phyloP scores from a whole-genome alignment of 2,888 invertebrate species.

The Diarsia mendica region DNA sequence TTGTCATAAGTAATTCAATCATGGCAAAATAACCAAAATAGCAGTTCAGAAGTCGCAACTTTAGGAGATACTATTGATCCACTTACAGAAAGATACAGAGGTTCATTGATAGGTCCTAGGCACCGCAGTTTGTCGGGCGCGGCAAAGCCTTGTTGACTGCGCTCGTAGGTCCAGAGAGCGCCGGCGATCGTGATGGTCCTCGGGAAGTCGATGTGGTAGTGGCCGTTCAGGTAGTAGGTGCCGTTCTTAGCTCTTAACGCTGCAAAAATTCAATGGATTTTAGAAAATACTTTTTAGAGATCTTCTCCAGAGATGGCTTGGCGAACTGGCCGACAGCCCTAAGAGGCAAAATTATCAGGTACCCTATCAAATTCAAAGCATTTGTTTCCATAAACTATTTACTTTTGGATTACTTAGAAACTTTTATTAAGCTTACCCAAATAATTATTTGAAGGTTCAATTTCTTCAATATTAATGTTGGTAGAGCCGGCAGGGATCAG shows the following conservation, averaged over 20 bases:
- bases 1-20: neutral
- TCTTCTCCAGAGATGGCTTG: neutral
- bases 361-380: neutral
- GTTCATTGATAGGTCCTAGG: conserved; percentile 97
- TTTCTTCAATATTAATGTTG: conserved; percentile 95
- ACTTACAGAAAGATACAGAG: conserved; percentile 95
- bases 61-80: neutral
- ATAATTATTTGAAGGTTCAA: conserved; percentile 96
- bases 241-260: conserved; percentile 95
- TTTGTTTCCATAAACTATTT: neutral
- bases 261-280: conserved; percentile 70
- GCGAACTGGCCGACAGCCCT: no score
- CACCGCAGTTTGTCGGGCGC: conserved; percentile 96
- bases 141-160: conserved; percentile 94
- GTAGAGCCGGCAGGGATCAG: conserved; percentile 98
- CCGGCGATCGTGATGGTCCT: conserved; percentile 95
- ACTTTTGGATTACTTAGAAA: neutral
- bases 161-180: conserved; percentile 96
- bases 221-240: conserved; percentile 97
- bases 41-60: neutral
- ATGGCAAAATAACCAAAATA: neutral
- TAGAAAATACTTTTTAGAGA: neutral
- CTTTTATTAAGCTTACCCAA: conserved; percentile 90
- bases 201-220: conserved; percentile 98
- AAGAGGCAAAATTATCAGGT: no score